Evolutionary conservation across 2,888 invertebrate species (phyloP), one percentile per base, ranked within the genome.

Genomic region (Gibbula magus): DNA sequence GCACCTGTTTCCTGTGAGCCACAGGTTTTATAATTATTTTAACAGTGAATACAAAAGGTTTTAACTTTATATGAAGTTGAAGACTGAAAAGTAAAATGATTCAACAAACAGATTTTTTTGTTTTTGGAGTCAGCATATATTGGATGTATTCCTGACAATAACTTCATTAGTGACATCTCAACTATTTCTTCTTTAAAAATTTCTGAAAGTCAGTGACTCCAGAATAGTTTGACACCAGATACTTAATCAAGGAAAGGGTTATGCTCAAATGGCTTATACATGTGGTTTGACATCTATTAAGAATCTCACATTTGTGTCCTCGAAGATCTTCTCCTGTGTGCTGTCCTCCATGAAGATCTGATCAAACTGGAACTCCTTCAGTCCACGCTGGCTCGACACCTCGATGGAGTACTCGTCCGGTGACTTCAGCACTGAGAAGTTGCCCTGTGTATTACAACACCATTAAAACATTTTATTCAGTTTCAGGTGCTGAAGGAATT

Each of bases 321-420:
- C 91, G 86, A 93, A 93, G 79, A 93, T 91, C 56, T 89, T 89
- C 82, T 93, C 92, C 83, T 93, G 93, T 25, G 90, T 83, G 66
- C 88, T 85, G 53, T 91, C 87, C 20, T 92, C 91, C 90, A 91
- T 89, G 86, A 93, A 93, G 35, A 93, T 88, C 54, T 89, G 86
- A 85, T 93, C 93, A 86, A 92, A 93, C 86, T 92, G 91, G 87
- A 93, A 93, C 75, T 93, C 92, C 84, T 92, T 93, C 25, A 86
- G 82, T 0, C 93, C 93, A 75, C 93, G 89, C n/a, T 86, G 76
- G 0, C 92, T 87, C n/a, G 91, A 88, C 51, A 93, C 88, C 45
- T 87, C 80, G 45, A 93, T 81, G 18, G 89, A 87, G 84, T 91
- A 92, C 79, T 92, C 92, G 85, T 92, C 92, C 0, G 87, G 87